Evolutionary conservation across 2,797 vertebrate species (phyloP).

Genomic region (Lophius americanus): DNA sequence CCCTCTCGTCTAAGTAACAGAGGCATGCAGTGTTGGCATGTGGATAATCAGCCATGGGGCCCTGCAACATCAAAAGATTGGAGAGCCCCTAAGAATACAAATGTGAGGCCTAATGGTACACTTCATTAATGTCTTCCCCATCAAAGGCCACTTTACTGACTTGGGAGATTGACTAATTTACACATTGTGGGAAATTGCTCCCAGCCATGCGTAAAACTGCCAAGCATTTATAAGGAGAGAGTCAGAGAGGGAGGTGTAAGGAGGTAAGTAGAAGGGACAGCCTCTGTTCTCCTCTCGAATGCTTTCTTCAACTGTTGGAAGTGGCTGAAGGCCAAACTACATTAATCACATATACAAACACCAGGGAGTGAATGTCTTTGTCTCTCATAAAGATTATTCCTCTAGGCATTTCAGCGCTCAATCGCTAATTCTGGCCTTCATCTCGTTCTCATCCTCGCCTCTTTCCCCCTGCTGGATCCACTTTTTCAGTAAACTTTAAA

Average conservation of each 20-base stretch:
- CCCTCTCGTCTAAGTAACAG: constrained; percentile 79
- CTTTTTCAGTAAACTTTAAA: background rate
- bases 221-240: constrained; percentile 85
- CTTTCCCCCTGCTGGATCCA: background rate
- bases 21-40: constrained; percentile 85
- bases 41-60: constrained; percentile 88
- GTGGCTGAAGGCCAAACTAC: constrained; percentile 75
- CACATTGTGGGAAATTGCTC: constrained; percentile 98
- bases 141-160: constrained; percentile 95
- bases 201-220: constrained; percentile 90
- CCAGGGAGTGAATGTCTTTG: constrained; percentile 54
- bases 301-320: constrained; percentile 74
- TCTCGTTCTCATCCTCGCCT: constrained; percentile 19
- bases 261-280: constrained; percentile 67
- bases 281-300: constrained; percentile 68
- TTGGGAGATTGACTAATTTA: constrained; percentile 97
- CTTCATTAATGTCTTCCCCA: constrained; percentile 93
- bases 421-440: constrained; percentile 25
- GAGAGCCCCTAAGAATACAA: constrained; percentile 88
- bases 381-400: constrained; percentile 68
- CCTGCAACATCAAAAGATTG: constrained; percentile 89
- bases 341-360: constrained; percentile 69
- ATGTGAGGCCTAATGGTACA: constrained; percentile 90
- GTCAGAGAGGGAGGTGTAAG: constrained; percentile 74
- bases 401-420: constrained; percentile 48